Evolutionary conservation across 1,140 invertebrate species (phyloP).

Genomic region (Zeugodacus cucurbitae): DNA sequence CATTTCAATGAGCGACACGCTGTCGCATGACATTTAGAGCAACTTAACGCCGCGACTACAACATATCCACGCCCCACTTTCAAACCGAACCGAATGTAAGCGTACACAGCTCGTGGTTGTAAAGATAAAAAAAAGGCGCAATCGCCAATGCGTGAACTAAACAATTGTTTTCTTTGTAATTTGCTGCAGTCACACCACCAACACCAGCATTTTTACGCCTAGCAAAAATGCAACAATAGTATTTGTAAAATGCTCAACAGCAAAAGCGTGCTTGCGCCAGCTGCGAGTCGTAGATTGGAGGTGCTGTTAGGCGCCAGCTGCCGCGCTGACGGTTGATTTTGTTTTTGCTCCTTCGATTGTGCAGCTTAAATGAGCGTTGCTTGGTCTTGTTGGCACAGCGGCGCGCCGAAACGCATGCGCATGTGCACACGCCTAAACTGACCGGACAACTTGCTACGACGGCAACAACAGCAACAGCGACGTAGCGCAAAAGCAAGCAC

Average conservation of each 20-base stretch:
- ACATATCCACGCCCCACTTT: constrained; percentile 6
- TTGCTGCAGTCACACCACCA: constrained; percentile 28
- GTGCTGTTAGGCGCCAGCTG: constrained; percentile 13
- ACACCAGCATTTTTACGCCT: background rate
- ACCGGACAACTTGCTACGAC: background rate
- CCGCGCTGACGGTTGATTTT: background rate
- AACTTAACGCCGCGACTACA: background rate
- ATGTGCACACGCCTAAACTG: constrained; percentile 17
- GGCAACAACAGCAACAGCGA: constrained; percentile 42
- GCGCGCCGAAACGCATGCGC: background rate
- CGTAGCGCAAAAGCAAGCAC: background rate
- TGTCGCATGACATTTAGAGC: background rate
- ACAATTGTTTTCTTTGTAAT: constrained; percentile 28
- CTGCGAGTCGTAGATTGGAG: background rate
- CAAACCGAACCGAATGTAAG: background rate
- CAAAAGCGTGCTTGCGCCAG: background rate
- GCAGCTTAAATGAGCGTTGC: background rate
- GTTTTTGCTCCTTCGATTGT: background rate
- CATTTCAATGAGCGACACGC: background rate
- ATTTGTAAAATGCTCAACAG: background rate
- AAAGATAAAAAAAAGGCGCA: background rate
- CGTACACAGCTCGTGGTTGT: background rate
- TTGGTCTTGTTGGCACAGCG: background rate
- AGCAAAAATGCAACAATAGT: background rate
- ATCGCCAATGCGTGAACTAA: constrained; percentile 1